A percentile compares a stretch with the other conserved stretches of the same genome.
Evolutionary conservation across 2,113 vertebrate species (phyloP).

Genomic region (Pseudopipra pipra): DNA sequence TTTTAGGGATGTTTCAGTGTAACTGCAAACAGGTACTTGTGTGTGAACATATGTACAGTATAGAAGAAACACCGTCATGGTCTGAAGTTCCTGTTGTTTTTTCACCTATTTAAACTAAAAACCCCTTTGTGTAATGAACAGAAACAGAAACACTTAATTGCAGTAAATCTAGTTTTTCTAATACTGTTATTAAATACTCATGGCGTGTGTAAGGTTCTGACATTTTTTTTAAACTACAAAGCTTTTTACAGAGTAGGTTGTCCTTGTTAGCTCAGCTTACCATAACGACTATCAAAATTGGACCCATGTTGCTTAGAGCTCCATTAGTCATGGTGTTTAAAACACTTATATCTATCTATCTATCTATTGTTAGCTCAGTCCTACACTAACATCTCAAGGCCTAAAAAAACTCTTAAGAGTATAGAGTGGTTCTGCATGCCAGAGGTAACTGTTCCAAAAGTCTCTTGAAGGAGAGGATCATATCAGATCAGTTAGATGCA

Average conservation of each 20-base stretch:
- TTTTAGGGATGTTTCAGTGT: background rate
- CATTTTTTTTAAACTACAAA: background rate
- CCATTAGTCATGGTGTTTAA: background rate
- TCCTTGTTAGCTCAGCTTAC: background rate
- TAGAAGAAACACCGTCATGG: background rate
- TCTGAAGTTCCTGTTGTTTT: background rate
- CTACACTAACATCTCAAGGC: background rate
- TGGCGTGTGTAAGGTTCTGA: fast-evolving
- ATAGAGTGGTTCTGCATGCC: background rate
- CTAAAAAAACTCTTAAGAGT: background rate
- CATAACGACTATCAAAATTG: background rate
- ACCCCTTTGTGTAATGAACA: background rate
- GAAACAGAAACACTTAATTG: background rate
- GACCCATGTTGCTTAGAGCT: background rate
- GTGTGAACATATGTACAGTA: background rate
- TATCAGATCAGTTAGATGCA: background rate
- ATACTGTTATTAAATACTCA: background rate
- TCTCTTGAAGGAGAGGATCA: background rate
- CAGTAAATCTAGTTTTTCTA: background rate
- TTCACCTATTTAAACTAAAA: background rate
- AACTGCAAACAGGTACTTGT: background rate
- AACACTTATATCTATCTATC: background rate
- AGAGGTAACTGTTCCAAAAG: background rate
- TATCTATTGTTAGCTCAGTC: background rate
- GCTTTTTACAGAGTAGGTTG: background rate